Conservation (phyloP, 1,140 invertebrate species). For the Sarcophaga peregrina region DNA sequence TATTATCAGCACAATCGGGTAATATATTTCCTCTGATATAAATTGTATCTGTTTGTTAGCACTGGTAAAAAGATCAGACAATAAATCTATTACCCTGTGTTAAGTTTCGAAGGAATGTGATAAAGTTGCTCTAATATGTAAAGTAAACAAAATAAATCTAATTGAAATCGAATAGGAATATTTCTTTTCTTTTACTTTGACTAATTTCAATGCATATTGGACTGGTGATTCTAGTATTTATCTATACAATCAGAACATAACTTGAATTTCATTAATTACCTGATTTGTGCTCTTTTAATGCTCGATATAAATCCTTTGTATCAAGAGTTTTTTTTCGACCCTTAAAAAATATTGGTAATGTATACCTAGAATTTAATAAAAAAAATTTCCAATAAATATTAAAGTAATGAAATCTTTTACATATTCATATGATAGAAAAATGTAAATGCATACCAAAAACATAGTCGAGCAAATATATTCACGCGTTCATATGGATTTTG, state of each 20-base stretch:
- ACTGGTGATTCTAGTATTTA: neutral
- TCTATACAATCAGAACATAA: neutral
- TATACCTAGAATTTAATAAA: constrained; percentile 61
- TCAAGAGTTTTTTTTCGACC: constrained; percentile 71
- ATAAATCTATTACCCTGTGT: neutral
- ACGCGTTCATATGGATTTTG: constrained; percentile 47
- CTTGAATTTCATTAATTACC: constrained; percentile 51
- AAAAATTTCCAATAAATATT: constrained; percentile 12
- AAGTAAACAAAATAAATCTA: neutral
- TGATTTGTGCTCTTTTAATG: constrained; percentile 71
- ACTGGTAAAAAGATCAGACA: too few species aligned
- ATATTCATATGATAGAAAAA: neutral
- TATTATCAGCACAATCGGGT: too few species aligned
- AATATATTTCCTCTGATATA: too few species aligned
- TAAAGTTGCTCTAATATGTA: neutral
- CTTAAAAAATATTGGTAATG: constrained; percentile 69
- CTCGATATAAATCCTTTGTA: constrained; percentile 70
- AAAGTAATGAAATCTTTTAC: constrained; percentile 24
- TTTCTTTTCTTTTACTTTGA: neutral
- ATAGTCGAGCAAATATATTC: constrained; percentile 44
- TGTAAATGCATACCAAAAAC: constrained; percentile 45
- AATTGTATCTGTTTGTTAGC: too few species aligned
- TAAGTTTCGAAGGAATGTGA: neutral
- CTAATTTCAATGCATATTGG: neutral
- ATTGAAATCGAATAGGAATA: neutral